Percentiles rank a stretch among this genome's conserved stretches.
These are phyloP conservation scores for Hemiprocne comata DNA, from an alignment of 2,113 vertebrate species.

Conservation along the genomic window DNA sequence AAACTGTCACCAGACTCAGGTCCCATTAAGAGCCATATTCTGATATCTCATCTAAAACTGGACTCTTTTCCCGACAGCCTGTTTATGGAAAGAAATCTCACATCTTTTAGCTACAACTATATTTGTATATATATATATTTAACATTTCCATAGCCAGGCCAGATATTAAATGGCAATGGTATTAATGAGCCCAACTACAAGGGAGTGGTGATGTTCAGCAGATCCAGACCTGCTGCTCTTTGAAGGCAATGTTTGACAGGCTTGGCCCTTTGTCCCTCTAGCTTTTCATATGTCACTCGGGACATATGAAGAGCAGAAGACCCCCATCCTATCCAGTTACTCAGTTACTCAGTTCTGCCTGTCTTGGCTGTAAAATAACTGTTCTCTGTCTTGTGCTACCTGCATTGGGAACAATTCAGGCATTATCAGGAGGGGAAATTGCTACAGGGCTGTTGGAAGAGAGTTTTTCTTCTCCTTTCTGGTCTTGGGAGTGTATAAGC, in stretches of 20 bases:
- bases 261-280: background rate
- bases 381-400: background rate
- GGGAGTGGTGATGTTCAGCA: background rate
- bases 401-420: background rate
- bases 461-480: background rate
- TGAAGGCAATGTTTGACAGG: background rate
- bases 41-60: background rate
- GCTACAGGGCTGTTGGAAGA: background rate
- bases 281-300: background rate
- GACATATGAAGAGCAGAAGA: background rate
- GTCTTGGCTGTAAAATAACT: background rate
- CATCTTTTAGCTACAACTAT: background rate
- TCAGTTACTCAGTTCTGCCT: background rate
- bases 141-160: background rate
- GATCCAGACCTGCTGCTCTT: background rate
- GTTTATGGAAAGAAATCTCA: background rate
- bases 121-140: background rate
- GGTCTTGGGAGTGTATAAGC: rapidly evolving
- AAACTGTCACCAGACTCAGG: background rate
- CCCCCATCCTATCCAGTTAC: background rate
- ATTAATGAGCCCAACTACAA: background rate
- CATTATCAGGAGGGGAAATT: background rate
- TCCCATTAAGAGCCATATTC: background rate
- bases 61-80: background rate
- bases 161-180: background rate